A percentile compares a stretch with the other conserved stretches of the same genome.
Evolutionary conservation across 2,113 vertebrate genomes (phyloP).

Genomic region (Saccopteryx leptura): DNA sequence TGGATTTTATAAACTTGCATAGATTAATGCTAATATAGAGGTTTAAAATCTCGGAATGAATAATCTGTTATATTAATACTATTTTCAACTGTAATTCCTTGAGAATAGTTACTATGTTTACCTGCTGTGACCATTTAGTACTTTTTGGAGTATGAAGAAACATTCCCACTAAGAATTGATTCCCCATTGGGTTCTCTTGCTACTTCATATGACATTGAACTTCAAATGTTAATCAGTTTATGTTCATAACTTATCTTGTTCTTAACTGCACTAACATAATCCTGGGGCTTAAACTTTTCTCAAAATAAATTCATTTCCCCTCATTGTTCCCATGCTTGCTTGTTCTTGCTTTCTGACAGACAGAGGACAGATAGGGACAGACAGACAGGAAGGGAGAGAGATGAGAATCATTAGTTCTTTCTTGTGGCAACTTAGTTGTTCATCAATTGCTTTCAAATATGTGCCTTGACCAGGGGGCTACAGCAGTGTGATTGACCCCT

Average conservation of each 20-base stretch:
- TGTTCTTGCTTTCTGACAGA: too few relatives aligned
- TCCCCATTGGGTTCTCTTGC: neutral
- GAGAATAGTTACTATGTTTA: neutral
- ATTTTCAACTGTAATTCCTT: neutral
- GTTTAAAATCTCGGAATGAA: conserved; percentile 41
- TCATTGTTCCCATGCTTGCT: neutral
- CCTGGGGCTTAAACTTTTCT: neutral
- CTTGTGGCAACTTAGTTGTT: too few relatives aligned
- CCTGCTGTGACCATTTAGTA: neutral
- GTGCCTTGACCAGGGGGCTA: too few relatives aligned
- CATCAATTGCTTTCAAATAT: too few relatives aligned
- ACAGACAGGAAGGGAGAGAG: too few relatives aligned
- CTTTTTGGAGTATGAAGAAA: neutral
- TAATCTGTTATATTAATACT: neutral
- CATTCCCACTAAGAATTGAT: neutral
- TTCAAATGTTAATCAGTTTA: conserved; percentile 20
- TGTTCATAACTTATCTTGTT: neutral
- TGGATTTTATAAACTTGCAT: neutral
- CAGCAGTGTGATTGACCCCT: too few relatives aligned
- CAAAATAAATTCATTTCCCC: neutral
- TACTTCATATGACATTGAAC: neutral
- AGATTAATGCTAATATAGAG: conserved; percentile 14
- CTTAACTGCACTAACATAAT: neutral
- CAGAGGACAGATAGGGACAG: too few relatives aligned
- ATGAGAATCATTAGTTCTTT: too few relatives aligned